A percentile compares a stretch with the other conserved stretches of the same genome.
phyloP scores from a whole-genome alignment of 2,888 invertebrate genomes.

The Synergus laeviventris region DNA sequence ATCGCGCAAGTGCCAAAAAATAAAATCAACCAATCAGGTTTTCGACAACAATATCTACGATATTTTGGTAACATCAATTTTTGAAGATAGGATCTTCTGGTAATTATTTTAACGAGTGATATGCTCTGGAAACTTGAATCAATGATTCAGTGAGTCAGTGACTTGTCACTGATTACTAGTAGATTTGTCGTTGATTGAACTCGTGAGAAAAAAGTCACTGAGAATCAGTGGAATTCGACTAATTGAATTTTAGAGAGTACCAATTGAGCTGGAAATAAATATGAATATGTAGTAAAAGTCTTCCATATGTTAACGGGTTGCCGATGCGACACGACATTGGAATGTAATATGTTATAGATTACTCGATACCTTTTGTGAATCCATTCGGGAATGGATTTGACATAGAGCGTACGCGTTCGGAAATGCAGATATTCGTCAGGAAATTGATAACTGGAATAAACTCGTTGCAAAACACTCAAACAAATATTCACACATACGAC shows the following conservation, averaged over 20 bases:
- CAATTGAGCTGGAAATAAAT: slow-evolving; percentile 9
- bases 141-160: no score
- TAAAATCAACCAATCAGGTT: no score
- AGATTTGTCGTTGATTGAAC: no score
- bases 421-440: slow-evolving; percentile 74
- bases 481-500: slow-evolving; percentile 47
- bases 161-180: no score
- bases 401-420: slow-evolving; percentile 58
- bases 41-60: no score
- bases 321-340: slow-evolving; percentile 48
- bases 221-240: no score
- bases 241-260: no score
- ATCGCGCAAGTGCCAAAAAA: no score
- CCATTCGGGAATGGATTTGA: slow-evolving; percentile 52
- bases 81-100: no score
- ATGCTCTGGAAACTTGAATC: neutral
- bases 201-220: no score
- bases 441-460: slow-evolving; percentile 75
- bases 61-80: no score
- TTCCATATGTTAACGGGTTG: slow-evolving; percentile 29
- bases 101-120: neutral
- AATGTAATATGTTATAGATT: slow-evolving; percentile 59
- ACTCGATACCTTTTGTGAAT: slow-evolving; percentile 59
- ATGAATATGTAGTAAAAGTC: slow-evolving; percentile 16
- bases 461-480: slow-evolving; percentile 72